Evolutionary conservation across 2,113 vertebrate genomes (phyloP), one percentile per base, ranked within the genome.

Genomic region (Dasypus novemcinctus): DNA sequence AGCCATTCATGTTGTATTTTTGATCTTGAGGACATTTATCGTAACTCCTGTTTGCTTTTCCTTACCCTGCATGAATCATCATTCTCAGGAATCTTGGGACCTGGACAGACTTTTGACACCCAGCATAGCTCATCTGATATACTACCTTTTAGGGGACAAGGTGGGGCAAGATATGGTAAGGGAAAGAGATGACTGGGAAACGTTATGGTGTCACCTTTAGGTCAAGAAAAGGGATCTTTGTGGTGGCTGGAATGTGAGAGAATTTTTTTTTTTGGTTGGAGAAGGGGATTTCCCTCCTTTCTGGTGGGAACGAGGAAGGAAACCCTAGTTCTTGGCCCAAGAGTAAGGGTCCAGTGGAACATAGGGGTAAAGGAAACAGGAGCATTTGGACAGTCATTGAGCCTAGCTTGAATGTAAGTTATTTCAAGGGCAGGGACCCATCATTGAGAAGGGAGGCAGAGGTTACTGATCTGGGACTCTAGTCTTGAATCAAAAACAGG

Each of bases 401-500:
- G 41, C 23, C 31, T 71, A 4, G 10, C 93, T 88, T 96, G 49
- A 74, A 15, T 59, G 20, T n/a, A 88, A 72, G 25, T 41, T 92
- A 63, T 92, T 92, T 83, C 36, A 83, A 92, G 69, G 59, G 63
- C 20, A 78, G 13, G n/a, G 41, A n/a, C 74, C 25, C 29, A 59
- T 57, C 23, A 41, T 14, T 82, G n/a, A 91, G 54, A 86, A 8
- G 11, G 69, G 25, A 78, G 5, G 71, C 9, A 27, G 54, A 83
- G 5, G 7, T 23, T 81, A 31, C n/a, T 57, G 14, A 43, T 82
- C 38, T 88, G 76, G 54, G 66, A 90, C 25, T 38, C 52, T 33
- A 15, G 20, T 68, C 81, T 89, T 76, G 41, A 75, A 75, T 76
- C 41, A 80, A 74, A 95, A 96, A 82, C 29, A 92, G 27, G 59